A percentile compares a stretch with the other conserved stretches of the same genome.
Conservation (phyloP, 2,113 vertebrate species). For the Xiphias gladius region DNA sequence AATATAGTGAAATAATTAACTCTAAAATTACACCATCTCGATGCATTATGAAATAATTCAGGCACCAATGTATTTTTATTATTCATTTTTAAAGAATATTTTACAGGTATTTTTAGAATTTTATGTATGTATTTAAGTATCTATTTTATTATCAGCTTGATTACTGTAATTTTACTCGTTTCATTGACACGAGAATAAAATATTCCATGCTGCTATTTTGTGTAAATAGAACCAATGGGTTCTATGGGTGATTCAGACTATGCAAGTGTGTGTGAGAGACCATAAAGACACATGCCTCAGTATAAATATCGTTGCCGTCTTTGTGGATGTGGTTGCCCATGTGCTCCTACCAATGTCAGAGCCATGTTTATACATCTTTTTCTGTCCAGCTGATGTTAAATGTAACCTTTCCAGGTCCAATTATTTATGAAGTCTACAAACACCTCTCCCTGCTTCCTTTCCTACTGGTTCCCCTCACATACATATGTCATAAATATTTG, state of each 20-base stretch:
- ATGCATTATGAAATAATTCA: slow-evolving; percentile 26
- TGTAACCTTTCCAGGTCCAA: slow-evolving; percentile 74
- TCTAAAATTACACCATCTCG: slow-evolving; percentile 25
- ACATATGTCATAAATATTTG: slow-evolving; percentile 71
- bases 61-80: background rate
- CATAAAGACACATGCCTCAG: background rate
- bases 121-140: background rate
- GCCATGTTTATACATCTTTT: slow-evolving; percentile 3
- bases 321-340: slow-evolving; percentile 27
- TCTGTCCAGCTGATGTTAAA: slow-evolving; percentile 52
- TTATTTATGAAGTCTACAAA: slow-evolving; percentile 72
- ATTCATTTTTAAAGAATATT: background rate
- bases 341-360: background rate
- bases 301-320: background rate
- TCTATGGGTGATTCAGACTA: background rate
- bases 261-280: background rate
- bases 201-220: background rate
- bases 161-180: background rate
- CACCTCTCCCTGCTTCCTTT: slow-evolving; percentile 2
- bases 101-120: background rate
- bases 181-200: background rate
- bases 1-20: slow-evolving; percentile 63
- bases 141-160: background rate
- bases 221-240: background rate
- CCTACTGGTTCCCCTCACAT: slow-evolving; percentile 12